A percentile compares a stretch with the other conserved stretches of the same genome.
These are phyloP conservation scores for Andrena chrysosceles DNA, from an alignment of 2,888 invertebrate species.

Conservation along the genomic window DNA sequence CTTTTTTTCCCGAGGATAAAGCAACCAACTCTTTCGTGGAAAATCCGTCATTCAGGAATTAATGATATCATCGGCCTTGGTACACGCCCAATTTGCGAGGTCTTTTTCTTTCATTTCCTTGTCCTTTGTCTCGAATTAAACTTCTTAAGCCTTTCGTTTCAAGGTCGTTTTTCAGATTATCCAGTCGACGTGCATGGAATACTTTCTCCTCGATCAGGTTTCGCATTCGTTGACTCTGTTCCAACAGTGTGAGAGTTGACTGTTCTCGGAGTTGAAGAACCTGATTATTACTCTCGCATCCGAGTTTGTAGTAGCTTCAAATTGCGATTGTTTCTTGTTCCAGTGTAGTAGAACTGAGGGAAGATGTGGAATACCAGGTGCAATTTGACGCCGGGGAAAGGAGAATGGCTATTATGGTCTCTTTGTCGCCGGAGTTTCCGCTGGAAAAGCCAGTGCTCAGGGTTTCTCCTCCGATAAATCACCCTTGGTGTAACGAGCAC, in stretches of 20 bases:
- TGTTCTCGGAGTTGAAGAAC: too few relatives aligned
- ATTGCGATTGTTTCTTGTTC: conserved; percentile 4
- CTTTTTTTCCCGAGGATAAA: background rate
- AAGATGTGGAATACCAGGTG: conserved; percentile 90
- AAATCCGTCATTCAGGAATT: background rate
- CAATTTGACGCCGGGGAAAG: conserved; percentile 89
- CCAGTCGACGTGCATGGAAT: background rate
- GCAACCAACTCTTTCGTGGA: background rate
- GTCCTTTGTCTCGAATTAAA: background rate
- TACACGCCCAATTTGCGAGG: background rate
- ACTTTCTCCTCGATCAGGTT: background rate
- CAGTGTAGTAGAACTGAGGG: conserved; percentile 90
- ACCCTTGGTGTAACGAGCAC: conserved; percentile 90
- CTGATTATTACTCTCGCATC: too few relatives aligned
- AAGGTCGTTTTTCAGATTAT: background rate
- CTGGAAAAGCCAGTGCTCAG: conserved; percentile 90
- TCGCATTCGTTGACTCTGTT: too few relatives aligned
- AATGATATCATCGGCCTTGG: conserved; percentile 11
- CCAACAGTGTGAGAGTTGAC: too few relatives aligned
- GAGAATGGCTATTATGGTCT: conserved; percentile 89
- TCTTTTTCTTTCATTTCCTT: background rate
- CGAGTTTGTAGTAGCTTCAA: too few relatives aligned
- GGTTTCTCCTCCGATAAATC: conserved; percentile 89
- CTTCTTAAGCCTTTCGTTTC: background rate
- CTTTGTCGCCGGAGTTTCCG: conserved; percentile 90